Evolutionary conservation across 2,797 vertebrate species (phyloP).

Genomic region (Prionace glauca): DNA sequence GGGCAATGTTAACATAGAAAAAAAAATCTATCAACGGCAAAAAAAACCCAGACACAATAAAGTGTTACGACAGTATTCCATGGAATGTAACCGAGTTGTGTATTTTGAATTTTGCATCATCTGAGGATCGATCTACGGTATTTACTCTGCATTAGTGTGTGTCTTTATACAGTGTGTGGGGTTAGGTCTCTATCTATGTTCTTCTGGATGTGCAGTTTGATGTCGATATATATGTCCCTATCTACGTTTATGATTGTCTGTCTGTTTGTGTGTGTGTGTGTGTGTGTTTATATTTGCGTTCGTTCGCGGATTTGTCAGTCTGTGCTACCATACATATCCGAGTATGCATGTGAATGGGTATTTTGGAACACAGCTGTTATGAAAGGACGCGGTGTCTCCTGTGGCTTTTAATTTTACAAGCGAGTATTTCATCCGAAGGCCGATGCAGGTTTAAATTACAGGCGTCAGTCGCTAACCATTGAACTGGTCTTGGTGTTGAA

Average conservation of each 20-base stretch:
- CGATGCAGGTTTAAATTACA: slow-evolving; percentile 12
- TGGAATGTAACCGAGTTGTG: background rate
- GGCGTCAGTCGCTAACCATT: background rate
- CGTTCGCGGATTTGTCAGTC: background rate
- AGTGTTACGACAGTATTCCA: background rate
- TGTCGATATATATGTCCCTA: background rate
- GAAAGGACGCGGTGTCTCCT: background rate
- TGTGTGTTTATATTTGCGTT: background rate
- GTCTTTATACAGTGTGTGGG: background rate
- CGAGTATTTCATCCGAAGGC: background rate
- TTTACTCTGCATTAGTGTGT: background rate
- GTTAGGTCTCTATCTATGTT: background rate
- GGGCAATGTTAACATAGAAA: background rate
- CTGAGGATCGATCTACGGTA: background rate
- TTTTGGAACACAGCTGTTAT: background rate
- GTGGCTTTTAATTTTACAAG: no score
- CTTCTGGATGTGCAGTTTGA: background rate
- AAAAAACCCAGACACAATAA: background rate
- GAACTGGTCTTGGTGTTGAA: background rate
- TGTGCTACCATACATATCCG: background rate
- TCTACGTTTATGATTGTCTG: background rate
- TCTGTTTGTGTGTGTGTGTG: background rate
- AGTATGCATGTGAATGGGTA: background rate
- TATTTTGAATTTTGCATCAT: background rate
- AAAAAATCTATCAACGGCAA: background rate